Evolutionary conservation across 2,888 invertebrate species (phyloP), one percentile per base, ranked within the genome.

Genomic region (Meliscaeva auricollis): DNA sequence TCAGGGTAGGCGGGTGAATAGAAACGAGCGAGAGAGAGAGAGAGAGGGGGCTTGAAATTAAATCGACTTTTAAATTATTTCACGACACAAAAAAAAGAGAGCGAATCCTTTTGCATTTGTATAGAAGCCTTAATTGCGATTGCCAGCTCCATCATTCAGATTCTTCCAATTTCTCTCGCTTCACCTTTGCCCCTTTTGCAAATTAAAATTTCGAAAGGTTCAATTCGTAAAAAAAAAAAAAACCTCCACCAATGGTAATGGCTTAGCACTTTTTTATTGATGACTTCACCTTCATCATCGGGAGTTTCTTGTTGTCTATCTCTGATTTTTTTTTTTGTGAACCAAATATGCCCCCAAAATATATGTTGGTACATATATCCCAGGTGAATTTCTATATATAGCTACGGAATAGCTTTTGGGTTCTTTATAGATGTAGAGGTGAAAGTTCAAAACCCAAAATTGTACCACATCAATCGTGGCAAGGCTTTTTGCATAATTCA

Each of bases 381-480:
- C 15, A 17, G 46, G 15, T 38, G 13, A 38, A 32, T 38, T 38
- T 20, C 26, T 50, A 17, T 9, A 26, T 52, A 62, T 17, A 68
- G 72, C 60, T 72, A 70, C 64, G 64, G 56, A 70, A 76, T 38
- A 20, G 50, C 15, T n/a, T 62, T 15, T 9, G 32, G 4, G 50
- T 66, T 66, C 20, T 54, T 22, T 62, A 38, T 58, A 32, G 30
- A 64, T 20, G 13, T 20, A 22, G 38, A 62, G 85, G 69, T 73
- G 73, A 85, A 76, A 85, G 81, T 77, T 81, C 68, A 85, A 81
- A 85, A 77, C 76, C 85, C 85, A 64, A 76, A 85, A 85, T 58
- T 81, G 76, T 76, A 77, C 85, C 85, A 73, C 85, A 85, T 85
- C 85, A 81, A 85, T 85, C 85, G 85, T 64, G 72, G 48, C 56